Conservation (phyloP, 2,888 invertebrate species). For the Urechis unicinctus region DNA sequence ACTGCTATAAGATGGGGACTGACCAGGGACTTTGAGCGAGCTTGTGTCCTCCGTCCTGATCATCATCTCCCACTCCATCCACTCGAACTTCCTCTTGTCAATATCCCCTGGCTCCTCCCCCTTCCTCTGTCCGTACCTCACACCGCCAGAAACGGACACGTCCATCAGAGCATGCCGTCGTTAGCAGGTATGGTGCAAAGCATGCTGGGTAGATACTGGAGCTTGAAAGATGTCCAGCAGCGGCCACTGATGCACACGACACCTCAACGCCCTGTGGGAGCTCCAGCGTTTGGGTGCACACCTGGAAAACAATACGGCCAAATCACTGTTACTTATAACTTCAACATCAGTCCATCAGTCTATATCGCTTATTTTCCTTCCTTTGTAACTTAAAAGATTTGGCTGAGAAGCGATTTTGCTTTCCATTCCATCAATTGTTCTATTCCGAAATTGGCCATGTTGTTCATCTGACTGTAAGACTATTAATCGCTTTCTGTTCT, state of each 20-base stretch:
- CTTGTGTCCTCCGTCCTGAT: conserved; percentile 59
- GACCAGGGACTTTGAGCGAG: conserved; percentile 69
- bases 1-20: too few species aligned
- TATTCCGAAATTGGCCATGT: too few species aligned
- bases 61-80: conserved; percentile 87
- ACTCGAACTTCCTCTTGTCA: conserved; percentile 57
- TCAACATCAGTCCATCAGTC: too few species aligned
- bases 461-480: too few species aligned
- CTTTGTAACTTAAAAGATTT: too few species aligned
- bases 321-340: background rate
- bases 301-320: conserved; percentile 54
- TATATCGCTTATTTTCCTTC: too few species aligned
- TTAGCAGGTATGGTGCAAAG: conserved; percentile 90
- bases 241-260: conserved; percentile 78
- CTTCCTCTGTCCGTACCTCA: conserved; percentile 16
- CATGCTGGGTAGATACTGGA: conserved; percentile 99
- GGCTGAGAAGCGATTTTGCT: too few species aligned
- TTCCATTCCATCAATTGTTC: too few species aligned
- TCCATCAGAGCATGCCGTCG: conserved; percentile 92
- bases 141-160: conserved; percentile 57
- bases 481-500: too few species aligned
- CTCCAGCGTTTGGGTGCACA: conserved; percentile 81
- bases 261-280: conserved; percentile 86
- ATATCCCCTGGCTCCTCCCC: background rate
- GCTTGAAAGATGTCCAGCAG: conserved; percentile 94